Conservation (phyloP, 2,113 vertebrate species). For the Poeciliopsis turrubarensis region DNA sequence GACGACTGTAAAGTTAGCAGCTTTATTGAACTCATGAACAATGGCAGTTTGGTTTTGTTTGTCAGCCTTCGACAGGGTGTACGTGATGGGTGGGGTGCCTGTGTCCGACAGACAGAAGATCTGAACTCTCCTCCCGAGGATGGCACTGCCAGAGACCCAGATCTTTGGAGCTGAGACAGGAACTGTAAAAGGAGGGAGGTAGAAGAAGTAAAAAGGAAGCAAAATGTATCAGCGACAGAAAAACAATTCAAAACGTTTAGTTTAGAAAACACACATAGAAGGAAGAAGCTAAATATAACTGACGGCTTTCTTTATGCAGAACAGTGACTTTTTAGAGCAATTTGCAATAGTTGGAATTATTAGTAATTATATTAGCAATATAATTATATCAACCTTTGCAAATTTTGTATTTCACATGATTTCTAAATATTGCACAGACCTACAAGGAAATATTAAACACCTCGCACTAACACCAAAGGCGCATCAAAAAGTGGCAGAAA, state of each 20-base stretch:
- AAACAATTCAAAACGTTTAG: neutral
- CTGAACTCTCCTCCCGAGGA: slow-evolving; percentile 55
- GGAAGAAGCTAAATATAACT: neutral
- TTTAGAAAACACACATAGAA: neutral
- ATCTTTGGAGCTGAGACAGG: slow-evolving; percentile 69
- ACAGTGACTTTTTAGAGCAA: no score
- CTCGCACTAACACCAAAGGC: no score
- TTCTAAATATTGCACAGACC: no score
- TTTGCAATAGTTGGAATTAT: no score
- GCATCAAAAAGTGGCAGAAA: no score
- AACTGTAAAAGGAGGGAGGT: slow-evolving; percentile 51
- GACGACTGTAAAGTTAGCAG: slow-evolving; percentile 56
- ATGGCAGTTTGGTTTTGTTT: rapidly evolving
- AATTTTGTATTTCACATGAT: no score
- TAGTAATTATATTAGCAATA: no score
- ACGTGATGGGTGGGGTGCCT: slow-evolving; percentile 77
- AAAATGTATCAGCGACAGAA: neutral
- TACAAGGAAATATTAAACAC: no score
- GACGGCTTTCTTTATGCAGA: no score
- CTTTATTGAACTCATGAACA: neutral
- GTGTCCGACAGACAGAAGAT: slow-evolving; percentile 65
- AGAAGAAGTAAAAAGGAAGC: neutral
- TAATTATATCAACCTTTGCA: no score
- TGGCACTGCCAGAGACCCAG: slow-evolving; percentile 15
- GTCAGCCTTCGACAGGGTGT: slow-evolving; percentile 54